These are phyloP conservation scores for Heliothis peltigera DNA, from an alignment of 2,888 invertebrate genomes.

Conservation along the genomic window DNA sequence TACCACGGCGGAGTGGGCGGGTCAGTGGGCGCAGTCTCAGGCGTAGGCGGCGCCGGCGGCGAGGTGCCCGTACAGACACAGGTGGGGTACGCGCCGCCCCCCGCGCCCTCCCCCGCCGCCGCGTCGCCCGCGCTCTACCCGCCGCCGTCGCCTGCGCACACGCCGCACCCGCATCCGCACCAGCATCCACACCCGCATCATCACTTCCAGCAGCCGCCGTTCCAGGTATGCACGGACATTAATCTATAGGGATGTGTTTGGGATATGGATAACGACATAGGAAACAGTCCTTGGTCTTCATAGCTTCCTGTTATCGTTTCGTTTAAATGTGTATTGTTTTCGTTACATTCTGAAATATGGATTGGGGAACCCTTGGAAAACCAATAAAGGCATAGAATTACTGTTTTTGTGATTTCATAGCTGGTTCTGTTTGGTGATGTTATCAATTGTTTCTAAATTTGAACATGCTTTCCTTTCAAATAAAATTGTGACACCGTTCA, in stretches of 20 bases:
- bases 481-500: background rate
- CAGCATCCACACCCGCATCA: constrained; percentile 73
- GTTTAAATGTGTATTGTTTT: too few species aligned
- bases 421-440: too few species aligned
- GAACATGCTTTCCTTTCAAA: too few species aligned
- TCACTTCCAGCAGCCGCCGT: constrained; percentile 86
- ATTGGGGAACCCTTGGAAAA: too few species aligned
- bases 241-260: too few species aligned
- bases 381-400: too few species aligned
- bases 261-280: too few species aligned
- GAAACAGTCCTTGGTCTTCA: too few species aligned
- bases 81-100: constrained; percentile 79
- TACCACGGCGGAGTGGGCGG: constrained; percentile 84
- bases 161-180: constrained; percentile 83
- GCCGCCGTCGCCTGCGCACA: constrained; percentile 87
- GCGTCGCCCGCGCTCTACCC: constrained; percentile 86
- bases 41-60: constrained; percentile 71
- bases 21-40: constrained; percentile 58
- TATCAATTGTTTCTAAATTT: too few species aligned
- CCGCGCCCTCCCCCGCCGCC: constrained; percentile 83
- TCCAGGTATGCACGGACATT: constrained; percentile 73
- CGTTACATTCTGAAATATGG: too few species aligned
- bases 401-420: too few species aligned
- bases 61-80: constrained; percentile 66
- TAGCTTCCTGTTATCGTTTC: too few species aligned